Base-by-base conservation (phyloP, 2,888 invertebrate species). In the Limnephilus rhombicus region DNA sequence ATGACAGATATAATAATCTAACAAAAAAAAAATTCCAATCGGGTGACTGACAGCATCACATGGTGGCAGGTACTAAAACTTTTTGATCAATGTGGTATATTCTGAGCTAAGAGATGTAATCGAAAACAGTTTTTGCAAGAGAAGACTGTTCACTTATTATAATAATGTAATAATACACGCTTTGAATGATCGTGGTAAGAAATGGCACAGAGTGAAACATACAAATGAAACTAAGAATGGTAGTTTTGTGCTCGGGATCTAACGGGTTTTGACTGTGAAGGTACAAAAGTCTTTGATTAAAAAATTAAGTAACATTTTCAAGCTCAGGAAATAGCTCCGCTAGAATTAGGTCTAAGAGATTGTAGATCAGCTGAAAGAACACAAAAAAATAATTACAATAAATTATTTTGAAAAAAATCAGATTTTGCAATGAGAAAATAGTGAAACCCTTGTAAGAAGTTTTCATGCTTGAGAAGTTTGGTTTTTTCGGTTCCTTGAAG, bases 261-360 rank as follows among this genome's bases (percentile, higher is more conserved):
- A 68, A 68, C 0, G 24, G 68, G 4, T 68, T 68, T 68, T 68
- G 24, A 68, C 68, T 68, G 68, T 3, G 83, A 83, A 24, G 37
- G 83, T 83, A 41, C 37, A 15, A 83, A 83, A 83, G 83, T 83
- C 37, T 83, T 83, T 83, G 24, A 37, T 83, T 37, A 68, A 89
- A 80, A 80, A 80, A 68, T 90, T 92, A 89, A 91, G 89, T 80
- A 90, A 95, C 91, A 95, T 94, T 93, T 94, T 94, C 95, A 91
- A 97, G 94, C 95, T 98, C 98, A 0, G 98, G 98, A 95, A 98
- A 98, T 93, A 98, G 95, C 95, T 98, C 98, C 89, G 96, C 95
- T 53, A 98, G 94, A 91, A 98, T 96, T 91, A 98, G 96, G 95
- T 99, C 99, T 94, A 99, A 95, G 90, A 98, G 95, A 94, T 97